These are phyloP conservation scores for Tridacna gigas DNA, from an alignment of 2,888 invertebrate species.

Conservation along the genomic window DNA sequence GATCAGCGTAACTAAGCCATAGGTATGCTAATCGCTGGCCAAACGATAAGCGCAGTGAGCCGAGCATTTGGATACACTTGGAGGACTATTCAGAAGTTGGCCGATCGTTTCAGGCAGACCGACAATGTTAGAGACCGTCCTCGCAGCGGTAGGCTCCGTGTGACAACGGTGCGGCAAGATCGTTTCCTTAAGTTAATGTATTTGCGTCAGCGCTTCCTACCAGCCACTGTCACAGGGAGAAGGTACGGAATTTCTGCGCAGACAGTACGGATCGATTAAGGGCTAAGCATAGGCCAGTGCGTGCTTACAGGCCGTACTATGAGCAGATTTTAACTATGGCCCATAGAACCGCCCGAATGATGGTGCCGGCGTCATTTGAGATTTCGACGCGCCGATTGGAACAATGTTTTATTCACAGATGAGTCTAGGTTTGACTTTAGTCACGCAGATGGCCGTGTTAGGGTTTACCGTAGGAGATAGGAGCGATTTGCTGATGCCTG, in stretches of 20 bases:
- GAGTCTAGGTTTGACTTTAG: neutral
- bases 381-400: neutral
- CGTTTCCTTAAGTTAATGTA: neutral
- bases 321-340: no score
- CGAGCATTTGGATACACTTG: no score
- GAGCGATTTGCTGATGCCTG: no score
- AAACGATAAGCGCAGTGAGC: no score
- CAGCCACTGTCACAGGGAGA: no score
- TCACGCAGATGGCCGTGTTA: neutral
- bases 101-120: no score
- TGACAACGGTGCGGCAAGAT: neutral
- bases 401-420: neutral
- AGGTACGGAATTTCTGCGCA: neutral
- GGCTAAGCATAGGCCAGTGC: neutral
- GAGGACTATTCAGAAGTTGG: no score
- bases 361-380: neutral
- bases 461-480: neutral
- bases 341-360: neutral
- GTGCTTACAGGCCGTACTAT: neutral
- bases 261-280: neutral
- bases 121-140: neutral
- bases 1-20: no score
- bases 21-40: no score
- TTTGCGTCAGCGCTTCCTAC: no score
- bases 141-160: no score